Evolutionary conservation across 2,888 invertebrate species (phyloP).

Genomic region (Agrilus cyanescens): DNA sequence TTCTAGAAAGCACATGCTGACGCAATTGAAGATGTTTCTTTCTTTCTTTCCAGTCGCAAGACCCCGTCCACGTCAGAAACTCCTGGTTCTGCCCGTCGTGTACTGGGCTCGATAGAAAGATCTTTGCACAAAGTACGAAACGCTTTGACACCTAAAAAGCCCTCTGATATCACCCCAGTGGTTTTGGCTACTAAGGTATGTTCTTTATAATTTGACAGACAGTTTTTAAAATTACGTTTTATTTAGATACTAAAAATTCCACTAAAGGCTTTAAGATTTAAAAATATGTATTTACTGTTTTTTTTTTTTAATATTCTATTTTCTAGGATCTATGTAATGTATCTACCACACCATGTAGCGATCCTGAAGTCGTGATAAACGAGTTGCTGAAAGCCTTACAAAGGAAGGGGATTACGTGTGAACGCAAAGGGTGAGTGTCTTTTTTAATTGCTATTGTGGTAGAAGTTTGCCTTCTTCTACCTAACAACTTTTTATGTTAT

Average conservation of each 20-base stretch:
- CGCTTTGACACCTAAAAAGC: slow-evolving; percentile 52
- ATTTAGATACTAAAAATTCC: too few relatives aligned
- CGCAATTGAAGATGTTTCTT: slow-evolving; percentile 1
- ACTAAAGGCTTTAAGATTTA: too few relatives aligned
- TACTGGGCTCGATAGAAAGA: slow-evolving; percentile 57
- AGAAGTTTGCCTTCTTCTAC: not conserved
- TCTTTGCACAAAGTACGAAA: slow-evolving; percentile 53
- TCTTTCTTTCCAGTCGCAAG: slow-evolving; percentile 9
- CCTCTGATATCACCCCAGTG: slow-evolving; percentile 26
- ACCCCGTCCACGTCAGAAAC: slow-evolving; percentile 27
- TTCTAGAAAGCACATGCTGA: too few relatives aligned
- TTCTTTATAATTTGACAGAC: too few relatives aligned
- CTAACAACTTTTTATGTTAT: too few relatives aligned
- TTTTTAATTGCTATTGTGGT: not conserved
- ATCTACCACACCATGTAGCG: slow-evolving; percentile 53
- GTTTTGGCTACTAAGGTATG: slow-evolving; percentile 39
- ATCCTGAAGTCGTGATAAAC: slow-evolving; percentile 50
- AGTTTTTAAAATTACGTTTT: too few relatives aligned
- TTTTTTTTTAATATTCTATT: slow-evolving; percentile 1
- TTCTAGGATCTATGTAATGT: slow-evolving; percentile 56
- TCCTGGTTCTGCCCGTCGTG: slow-evolving; percentile 44
- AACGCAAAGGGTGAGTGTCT: slow-evolving; percentile 50
- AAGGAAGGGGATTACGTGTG: slow-evolving; percentile 49
- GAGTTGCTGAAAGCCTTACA: slow-evolving; percentile 48
- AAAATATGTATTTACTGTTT: too few relatives aligned